A percentile compares a stretch with the other conserved stretches of the same genome.
Conservation (phyloP, 2,888 invertebrate genomes). For the Tiphia femorata region DNA sequence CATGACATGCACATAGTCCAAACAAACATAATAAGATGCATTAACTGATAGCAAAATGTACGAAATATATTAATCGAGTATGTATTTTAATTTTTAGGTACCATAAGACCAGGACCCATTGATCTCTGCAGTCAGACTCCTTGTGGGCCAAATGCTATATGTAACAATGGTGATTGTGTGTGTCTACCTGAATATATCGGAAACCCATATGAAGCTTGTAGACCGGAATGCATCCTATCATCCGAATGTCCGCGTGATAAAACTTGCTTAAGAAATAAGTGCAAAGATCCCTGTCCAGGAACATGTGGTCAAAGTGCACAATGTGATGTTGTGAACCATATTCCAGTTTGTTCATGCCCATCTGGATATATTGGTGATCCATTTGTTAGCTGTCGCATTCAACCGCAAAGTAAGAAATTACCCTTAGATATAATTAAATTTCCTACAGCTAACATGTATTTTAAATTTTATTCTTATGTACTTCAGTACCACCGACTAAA, state of each 20-base stretch:
- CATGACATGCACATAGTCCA: too few species aligned
- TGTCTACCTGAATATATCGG: conserved; percentile 79
- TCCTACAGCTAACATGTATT: neutral
- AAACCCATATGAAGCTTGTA: conserved; percentile 80
- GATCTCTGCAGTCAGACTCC: conserved; percentile 78
- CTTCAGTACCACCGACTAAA: conserved; percentile 29
- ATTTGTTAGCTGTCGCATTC: conserved; percentile 64
- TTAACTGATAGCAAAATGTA: neutral
- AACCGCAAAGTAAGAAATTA: conserved; percentile 38
- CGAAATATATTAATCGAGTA: neutral
- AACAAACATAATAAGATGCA: neutral
- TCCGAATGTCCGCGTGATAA: conserved; percentile 83
- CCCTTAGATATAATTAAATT: neutral
- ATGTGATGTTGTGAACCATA: conserved; percentile 83
- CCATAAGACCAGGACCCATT: conserved; percentile 32
- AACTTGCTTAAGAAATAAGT: conserved; percentile 84
- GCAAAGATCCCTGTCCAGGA: conserved; percentile 87
- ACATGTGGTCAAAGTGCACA: conserved; percentile 83
- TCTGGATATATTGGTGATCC: conserved; percentile 68
- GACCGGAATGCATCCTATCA: conserved; percentile 85
- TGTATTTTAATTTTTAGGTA: conserved; percentile 21
- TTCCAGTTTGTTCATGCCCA: conserved; percentile 74
- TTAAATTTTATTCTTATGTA: neutral
- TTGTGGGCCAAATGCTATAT: conserved; percentile 83
- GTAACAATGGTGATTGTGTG: conserved; percentile 80